Base-by-base conservation (phyloP, 2,113 vertebrate genomes). In the Brachyistius frenatus region DNA sequence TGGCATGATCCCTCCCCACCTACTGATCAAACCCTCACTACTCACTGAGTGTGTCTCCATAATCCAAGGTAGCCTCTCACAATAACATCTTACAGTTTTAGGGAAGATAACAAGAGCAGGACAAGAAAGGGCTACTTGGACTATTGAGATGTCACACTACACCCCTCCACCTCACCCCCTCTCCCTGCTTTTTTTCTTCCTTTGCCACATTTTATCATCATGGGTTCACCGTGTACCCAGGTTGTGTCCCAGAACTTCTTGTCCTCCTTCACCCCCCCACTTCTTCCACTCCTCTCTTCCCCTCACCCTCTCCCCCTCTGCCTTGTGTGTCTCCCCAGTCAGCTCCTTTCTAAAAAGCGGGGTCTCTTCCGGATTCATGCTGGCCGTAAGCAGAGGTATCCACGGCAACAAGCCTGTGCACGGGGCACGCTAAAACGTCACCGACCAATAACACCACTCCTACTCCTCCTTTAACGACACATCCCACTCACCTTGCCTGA, bases 351-450 rank as follows among this genome's bases (percentile, higher is more conserved):
- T 96, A 97, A 96, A 96, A 99, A 99, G 94, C 95, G 97, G 94
- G 96, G 96, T 96, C 95, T 99, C 96, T 99, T 98, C 97, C 94
- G 94, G 96, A 98, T 96, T 90, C 97, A 98, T 92, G 94, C 94
- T 94, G 94, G 96, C 81, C 97, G 97, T 96, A 99, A 97, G 96
- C 91, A 95, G 97, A 99, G 98, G 98, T 99, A 99, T 95, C 94
- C 91, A 87, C 73, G 91, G 93, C 88, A 68, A 91, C 78, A 56
- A 82, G 88, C 91, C 88, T 94, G 91, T 88, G 89, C 84, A 93
- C 93, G 82, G 93, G 92, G 90, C 93, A 93, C 93, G 93, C 87
- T 85, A 58, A 70, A 72, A 76, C 50, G 41, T 76, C 79, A 78
- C 49, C 54, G 44, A 85, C 61, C 64, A 39, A 74, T 78, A 71